Evolutionary conservation across 1,140 invertebrate genomes (phyloP), one percentile per base, ranked within the genome.

Genomic region (Drosophila suzukii): DNA sequence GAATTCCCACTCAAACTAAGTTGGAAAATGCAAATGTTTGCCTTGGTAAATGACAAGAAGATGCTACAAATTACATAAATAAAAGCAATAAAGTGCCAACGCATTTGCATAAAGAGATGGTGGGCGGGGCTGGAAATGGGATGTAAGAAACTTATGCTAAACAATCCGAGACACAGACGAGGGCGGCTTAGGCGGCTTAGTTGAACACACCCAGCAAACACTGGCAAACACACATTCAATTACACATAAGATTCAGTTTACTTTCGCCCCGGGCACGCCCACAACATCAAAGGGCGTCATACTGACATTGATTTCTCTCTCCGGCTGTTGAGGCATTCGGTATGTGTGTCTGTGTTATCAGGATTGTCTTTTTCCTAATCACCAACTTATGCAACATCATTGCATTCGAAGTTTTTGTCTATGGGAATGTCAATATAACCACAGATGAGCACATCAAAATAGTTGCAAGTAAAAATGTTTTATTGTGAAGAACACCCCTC

Each of bases 1-100:
- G 71, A 74, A 74, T 74, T 75, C 70, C 58, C 54, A 67, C 54
- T 54, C 43, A 27, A 70, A 66, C 54, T 50, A 50, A 60, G 55
- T 66, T 66, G 50, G 47, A 56, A 68, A 76, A 76, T 77, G 75
- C 63, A 84, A 86, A 75, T 85, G 76, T 85, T 85, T 81, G 74
- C 63, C 62, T 54, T 86, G 36, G 58, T 57, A 70, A 85, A 84
- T 81, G 73, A 66, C 77, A 81, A 68, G 61, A 47, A 34, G 59
- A 60, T 61, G 57, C 68, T 66, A 75, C 67, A 82, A 86, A 67
- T 86, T 82, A 82, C 66, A 67, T 56, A 85, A 85, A 88, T 82
- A 88, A 86, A 76, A 86, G 60, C 78, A 86, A 86, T 78, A 86
- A 88, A 81, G 70, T 72, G 67, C 36, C 59, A 81, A 27, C 53